A percentile compares a stretch with the other conserved stretches of the same genome.
Evolutionary conservation across 2,797 vertebrate genomes (phyloP).

Genomic region (Melanotaenia trifasciata): DNA sequence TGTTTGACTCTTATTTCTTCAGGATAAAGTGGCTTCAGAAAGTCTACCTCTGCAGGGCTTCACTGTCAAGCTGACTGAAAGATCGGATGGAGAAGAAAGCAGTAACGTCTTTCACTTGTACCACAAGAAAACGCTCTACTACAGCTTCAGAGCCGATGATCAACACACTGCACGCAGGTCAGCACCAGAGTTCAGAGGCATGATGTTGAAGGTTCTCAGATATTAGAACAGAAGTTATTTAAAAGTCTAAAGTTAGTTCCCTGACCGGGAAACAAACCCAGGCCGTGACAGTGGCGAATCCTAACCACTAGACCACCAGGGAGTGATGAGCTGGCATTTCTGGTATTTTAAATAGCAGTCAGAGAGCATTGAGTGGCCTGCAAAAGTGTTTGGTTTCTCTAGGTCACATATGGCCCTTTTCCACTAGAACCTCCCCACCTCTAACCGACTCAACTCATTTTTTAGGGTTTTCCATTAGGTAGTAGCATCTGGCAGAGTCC

Average conservation of each 20-base stretch:
- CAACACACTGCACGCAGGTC: slow-evolving; percentile 81
- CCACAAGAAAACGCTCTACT: slow-evolving; percentile 97
- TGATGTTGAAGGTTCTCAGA: too few species aligned
- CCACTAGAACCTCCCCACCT: too few species aligned
- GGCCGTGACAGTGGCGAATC: slow-evolving; percentile 76
- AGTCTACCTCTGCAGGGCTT: slow-evolving; percentile 95
- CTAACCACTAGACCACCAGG: slow-evolving; percentile 83
- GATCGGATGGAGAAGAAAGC: slow-evolving; percentile 86
- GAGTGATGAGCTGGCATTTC: background rate
- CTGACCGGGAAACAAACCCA: slow-evolving; percentile 83
- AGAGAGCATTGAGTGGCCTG: too few species aligned
- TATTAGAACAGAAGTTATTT: too few species aligned
- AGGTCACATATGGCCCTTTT: too few species aligned
- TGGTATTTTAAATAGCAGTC: too few species aligned
- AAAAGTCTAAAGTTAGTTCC: slow-evolving; percentile 38
- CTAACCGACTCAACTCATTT: too few species aligned
- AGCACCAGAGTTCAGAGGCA: background rate
- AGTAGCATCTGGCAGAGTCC: too few species aligned
- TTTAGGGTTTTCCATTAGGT: too few species aligned
- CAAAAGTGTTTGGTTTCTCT: too few species aligned
- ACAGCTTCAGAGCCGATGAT: slow-evolving; percentile 94
- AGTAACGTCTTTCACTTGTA: slow-evolving; percentile 92
- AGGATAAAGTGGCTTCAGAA: slow-evolving; percentile 95
- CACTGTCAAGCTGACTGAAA: slow-evolving; percentile 89
- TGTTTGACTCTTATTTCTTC: slow-evolving; percentile 32